Evolutionary conservation across 2,113 vertebrate species (phyloP).

Genomic region (Eurystomus gularis): DNA sequence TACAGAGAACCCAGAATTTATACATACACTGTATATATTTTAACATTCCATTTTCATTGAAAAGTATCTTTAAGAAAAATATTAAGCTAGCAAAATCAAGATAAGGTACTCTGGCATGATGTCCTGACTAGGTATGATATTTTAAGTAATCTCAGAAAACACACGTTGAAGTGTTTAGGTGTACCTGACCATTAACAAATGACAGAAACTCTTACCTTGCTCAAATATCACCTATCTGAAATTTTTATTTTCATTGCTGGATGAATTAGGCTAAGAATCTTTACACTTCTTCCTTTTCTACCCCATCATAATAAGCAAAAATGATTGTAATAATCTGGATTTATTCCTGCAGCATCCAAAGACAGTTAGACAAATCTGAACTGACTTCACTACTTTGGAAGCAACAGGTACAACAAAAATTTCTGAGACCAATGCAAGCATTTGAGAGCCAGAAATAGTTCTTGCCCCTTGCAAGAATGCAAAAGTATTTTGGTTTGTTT

Average conservation of each 20-base stretch:
- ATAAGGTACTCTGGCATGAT: neutral
- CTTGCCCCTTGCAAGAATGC: neutral
- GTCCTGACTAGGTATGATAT: neutral
- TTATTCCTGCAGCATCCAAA: neutral
- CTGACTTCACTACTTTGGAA: neutral
- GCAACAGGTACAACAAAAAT: neutral
- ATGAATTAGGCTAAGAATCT: neutral
- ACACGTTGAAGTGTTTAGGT: neutral
- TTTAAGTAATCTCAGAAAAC: neutral
- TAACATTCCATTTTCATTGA: neutral
- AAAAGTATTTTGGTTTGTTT: neutral
- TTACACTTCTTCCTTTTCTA: neutral
- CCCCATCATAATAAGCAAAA: neutral
- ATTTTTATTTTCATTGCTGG: neutral
- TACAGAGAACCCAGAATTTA: neutral
- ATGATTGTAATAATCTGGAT: neutral
- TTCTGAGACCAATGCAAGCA: neutral
- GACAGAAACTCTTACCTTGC: neutral
- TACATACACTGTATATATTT: neutral
- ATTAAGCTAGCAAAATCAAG: neutral
- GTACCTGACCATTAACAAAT: neutral
- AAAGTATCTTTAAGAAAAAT: neutral
- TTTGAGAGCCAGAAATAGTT: neutral
- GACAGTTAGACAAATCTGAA: neutral
- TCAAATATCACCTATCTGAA: neutral